Base-by-base conservation (phyloP, 2,888 invertebrate genomes). In the Drosophila maculinotata region DNA sequence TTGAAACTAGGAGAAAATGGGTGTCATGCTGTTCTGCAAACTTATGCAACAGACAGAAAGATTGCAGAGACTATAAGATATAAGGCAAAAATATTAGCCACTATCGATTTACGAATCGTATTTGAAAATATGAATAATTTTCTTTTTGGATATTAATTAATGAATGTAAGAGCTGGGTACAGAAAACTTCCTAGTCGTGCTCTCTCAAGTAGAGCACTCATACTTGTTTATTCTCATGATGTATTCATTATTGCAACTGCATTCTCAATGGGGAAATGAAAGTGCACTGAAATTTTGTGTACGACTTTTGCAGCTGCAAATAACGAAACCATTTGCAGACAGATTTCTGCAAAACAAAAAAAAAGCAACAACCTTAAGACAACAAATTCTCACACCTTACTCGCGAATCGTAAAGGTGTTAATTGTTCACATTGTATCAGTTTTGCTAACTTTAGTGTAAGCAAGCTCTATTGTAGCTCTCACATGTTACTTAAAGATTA, bases 251-350 rank as follows among this genome's bases (percentile, higher is more conserved):
- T 31, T 42, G 20, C 31, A 35, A 31, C 28, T 69, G 41, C 54
- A 25, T 15, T 53, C n/a, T 49, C 20, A 67, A 35, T 45, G 23
- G 31, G 14, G 2, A 33, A 66, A 39, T 35, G 20, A 6, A 56
- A 60, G 26, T 36, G 10, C n/a, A 25, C 30, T 31, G 31, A 38
- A 49, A 47, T 23, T 1, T 30, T 20, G 33, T 23, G 10, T 17
- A 47, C 44, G 36, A 38, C 33, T 20, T 14, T 63, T 57, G 48
- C 69, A 69, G 69, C 69, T 69, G 64, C 57, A 23, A 28, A 12
- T n/a, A 42, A 4, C 8, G n/a, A 44, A 44, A 39, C 30, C 25
- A 14, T 44, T 38, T 28, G n/a, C 38, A 51, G 66, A 66, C 54
- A 39, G 9, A 26, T 56, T 69, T 48, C 69, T 28, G 28, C 41